Evolutionary conservation across 2,888 invertebrate genomes (phyloP).

Genomic region (Trissonchulus latispiculum): DNA sequence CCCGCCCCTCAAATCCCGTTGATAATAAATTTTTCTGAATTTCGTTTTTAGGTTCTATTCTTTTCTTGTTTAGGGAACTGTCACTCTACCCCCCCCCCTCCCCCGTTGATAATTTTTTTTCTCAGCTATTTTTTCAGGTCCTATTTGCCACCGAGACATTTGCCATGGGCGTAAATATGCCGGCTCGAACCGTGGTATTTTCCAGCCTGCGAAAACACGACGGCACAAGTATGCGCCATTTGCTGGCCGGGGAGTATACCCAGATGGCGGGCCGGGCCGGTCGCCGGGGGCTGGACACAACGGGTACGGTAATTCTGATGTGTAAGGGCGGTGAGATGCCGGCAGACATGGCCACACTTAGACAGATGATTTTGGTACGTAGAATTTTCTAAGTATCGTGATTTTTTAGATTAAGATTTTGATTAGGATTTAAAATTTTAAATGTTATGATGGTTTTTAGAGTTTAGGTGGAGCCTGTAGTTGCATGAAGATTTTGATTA

Average conservation of each 20-base stretch:
- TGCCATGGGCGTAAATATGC: conserved; percentile 99
- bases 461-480: too few relatives aligned
- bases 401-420: too few relatives aligned
- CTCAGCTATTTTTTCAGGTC: conserved; percentile 59
- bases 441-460: too few relatives aligned
- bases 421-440: too few relatives aligned
- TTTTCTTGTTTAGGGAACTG: neutral
- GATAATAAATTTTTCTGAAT: too few relatives aligned
- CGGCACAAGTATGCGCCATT: conserved; percentile 54
- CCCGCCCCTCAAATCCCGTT: too few relatives aligned
- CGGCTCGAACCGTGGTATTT: conserved; percentile 91
- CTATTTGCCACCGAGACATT: conserved; percentile 98
- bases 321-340: conserved; percentile 54
- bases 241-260: conserved; percentile 68
- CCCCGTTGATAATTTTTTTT: neutral
- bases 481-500: too few relatives aligned
- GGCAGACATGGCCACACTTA: conserved; percentile 62
- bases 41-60: too few relatives aligned
- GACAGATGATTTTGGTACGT: conserved; percentile 69
- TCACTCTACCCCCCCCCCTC: neutral
- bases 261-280: conserved; percentile 99
- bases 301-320: conserved; percentile 86
- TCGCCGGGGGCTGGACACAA: conserved; percentile 77
- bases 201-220: conserved; percentile 84
- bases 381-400: too few relatives aligned